phyloP scores from a whole-genome alignment of 2,797 vertebrate genomes.

The Octomys mimax region DNA sequence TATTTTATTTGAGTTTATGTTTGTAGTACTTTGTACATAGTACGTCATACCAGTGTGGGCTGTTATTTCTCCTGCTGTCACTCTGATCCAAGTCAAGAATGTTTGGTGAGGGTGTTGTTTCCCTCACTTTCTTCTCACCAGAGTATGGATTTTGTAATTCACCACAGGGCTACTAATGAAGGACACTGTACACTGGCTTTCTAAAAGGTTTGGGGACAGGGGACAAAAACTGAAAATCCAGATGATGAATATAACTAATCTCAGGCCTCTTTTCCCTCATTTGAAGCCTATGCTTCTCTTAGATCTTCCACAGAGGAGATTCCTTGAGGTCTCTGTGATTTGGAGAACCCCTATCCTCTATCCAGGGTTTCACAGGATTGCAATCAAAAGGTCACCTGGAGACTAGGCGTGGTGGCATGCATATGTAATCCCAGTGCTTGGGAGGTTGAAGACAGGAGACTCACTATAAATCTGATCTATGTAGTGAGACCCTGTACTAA shows the following conservation, averaged over 20 bases:
- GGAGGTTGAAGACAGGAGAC: too few relatives aligned
- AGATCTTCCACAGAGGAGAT: background rate
- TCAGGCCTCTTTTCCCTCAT: background rate
- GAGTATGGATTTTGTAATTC: conserved; percentile 26
- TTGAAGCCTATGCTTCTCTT: background rate
- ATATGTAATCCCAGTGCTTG: too few relatives aligned
- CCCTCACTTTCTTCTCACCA: background rate
- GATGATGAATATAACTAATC: background rate
- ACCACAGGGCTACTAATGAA: background rate
- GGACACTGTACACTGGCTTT: background rate
- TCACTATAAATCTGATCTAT: too few relatives aligned
- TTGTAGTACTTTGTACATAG: background rate
- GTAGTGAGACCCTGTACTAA: too few relatives aligned
- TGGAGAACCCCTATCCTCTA: background rate
- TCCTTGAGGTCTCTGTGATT: background rate
- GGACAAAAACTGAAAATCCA: background rate
- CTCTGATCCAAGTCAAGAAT: background rate
- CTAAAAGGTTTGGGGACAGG: conserved; percentile 20
- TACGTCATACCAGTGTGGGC: background rate
- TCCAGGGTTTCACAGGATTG: background rate
- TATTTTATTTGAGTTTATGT: conserved; percentile 24
- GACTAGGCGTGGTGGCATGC: too few relatives aligned
- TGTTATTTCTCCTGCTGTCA: background rate
- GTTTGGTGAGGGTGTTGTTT: background rate
- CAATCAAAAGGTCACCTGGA: background rate